A percentile compares a stretch with the other conserved stretches of the same genome.
Evolutionary conservation across 2,797 vertebrate species (phyloP).

Genomic region (Eidolon dupreanum): DNA sequence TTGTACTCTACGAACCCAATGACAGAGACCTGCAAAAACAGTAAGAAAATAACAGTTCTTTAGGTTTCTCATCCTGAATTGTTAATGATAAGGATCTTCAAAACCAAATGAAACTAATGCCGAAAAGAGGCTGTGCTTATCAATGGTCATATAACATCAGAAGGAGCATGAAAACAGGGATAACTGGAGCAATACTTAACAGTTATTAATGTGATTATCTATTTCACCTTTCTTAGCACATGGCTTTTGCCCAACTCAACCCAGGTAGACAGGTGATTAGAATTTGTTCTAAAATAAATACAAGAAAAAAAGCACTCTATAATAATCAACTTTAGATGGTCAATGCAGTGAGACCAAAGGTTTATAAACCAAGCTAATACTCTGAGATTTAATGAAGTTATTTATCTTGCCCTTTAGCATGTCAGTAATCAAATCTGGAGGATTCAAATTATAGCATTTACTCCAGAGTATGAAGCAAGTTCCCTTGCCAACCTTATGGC

Average conservation of each 20-base stretch:
- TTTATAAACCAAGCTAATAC: not conserved
- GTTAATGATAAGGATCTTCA: not conserved
- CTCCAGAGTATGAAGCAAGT: not conserved
- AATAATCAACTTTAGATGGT: not conserved
- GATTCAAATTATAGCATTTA: not conserved
- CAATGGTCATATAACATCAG: not conserved
- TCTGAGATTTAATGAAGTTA: not conserved
- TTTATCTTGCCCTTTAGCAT: not conserved
- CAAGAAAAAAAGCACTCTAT: not conserved
- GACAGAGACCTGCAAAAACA: not conserved
- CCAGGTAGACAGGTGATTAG: not conserved
- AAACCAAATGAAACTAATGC: not conserved
- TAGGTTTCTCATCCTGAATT: conserved; percentile 5
- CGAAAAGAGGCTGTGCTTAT: not conserved
- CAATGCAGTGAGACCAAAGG: not conserved
- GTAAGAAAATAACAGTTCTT: not conserved
- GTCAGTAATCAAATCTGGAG: not conserved
- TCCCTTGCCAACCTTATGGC: not conserved
- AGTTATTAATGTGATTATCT: not conserved
- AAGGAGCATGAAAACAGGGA: not conserved
- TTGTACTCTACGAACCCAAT: not conserved
- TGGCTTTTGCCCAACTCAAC: not conserved
- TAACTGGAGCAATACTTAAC: not conserved
- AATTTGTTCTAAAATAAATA: not conserved
- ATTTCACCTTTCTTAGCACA: not conserved